Base-by-base conservation (phyloP, 2,113 vertebrate genomes). In the Trochalopteron elliotii region DNA sequence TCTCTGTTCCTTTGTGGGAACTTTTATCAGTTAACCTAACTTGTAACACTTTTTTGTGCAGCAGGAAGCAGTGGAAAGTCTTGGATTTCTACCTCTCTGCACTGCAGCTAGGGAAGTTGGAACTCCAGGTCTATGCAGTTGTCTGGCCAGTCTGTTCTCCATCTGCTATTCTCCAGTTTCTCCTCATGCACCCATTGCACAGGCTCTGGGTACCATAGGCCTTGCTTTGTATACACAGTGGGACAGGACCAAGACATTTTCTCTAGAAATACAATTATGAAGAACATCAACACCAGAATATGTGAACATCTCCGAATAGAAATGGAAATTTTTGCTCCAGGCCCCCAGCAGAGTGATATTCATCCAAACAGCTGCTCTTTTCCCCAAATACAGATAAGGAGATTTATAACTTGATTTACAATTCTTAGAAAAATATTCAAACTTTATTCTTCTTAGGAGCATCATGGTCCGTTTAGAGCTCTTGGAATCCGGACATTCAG, bases 201-300 rank as follows among this genome's bases (percentile, higher is more conserved):
- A 52, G 65, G 14, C 14, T 60, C 7, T 28, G 24, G 61, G 28
- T 63, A 82, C 12, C 31, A 11, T 2, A 37, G 27, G 15, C 22
- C 17, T 27, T 27, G 27, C 11, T 86, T 52, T 40, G 15, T 12
- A 10, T 33, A 49, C 18, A 7, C 12, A 59, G 25, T 60, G 5
- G 40, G 25, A 50, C 18, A 67, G 40, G 25, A 55, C 7, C 31
- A 45, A 90, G 42, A 55, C 4, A 15, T 61, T 84, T 89, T 78
- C 87, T 25, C 28, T 70, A 50, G n/a, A 44, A 71, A 80, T 55
- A 14, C 1, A 19, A 7, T 85, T 60, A 31, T 7, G 27, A 75
- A 72, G 31, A 81, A 8, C 0, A 0, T 52, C 1, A 1, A 47
- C 11, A 35, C 16, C 0, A 0, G 25, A 44, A 25, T 35, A 50